Evolutionary conservation across 2,888 invertebrate species (phyloP).

Genomic region (Xanthostigma xanthostigma): DNA sequence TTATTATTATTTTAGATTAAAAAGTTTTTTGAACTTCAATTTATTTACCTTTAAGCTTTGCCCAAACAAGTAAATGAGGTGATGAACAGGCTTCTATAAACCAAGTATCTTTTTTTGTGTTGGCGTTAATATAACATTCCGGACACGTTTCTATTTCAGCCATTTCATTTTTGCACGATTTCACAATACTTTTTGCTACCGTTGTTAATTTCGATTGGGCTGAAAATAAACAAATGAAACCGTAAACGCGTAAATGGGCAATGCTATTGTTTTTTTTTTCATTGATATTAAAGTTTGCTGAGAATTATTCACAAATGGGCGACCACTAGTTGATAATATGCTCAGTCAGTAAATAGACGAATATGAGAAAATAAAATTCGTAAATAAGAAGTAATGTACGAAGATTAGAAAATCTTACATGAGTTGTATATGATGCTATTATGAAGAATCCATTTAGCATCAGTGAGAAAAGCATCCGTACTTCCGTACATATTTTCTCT

Average conservation of each 20-base stretch:
- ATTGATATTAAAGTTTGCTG: no score
- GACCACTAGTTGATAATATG: no score
- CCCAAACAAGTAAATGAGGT: slow-evolving; percentile 89
- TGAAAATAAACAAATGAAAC: slow-evolving; percentile 24
- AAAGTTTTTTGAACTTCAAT: no score
- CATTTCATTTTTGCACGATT: slow-evolving; percentile 77
- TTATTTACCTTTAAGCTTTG: slow-evolving; percentile 67
- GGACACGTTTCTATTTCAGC: slow-evolving; percentile 87
- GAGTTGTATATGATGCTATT: slow-evolving; percentile 85
- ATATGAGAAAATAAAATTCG: not conserved
- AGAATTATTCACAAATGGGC: no score
- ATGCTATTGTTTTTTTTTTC: no score
- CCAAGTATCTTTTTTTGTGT: slow-evolving; percentile 67
- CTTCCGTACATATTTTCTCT: slow-evolving; percentile 62
- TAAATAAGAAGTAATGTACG: not conserved
- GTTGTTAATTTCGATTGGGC: slow-evolving; percentile 64
- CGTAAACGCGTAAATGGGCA: no score
- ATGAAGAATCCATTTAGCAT: slow-evolving; percentile 87
- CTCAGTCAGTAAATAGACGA: not conserved
- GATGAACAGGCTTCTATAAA: slow-evolving; percentile 82
- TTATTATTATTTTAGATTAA: no score
- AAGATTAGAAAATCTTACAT: slow-evolving; percentile 38
- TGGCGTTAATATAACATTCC: slow-evolving; percentile 79
- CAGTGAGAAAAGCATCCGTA: slow-evolving; percentile 78
- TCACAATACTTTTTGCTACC: slow-evolving; percentile 62